Evolutionary conservation across 23 tunicate species (phyloP), one percentile per base, ranked within the genome.

Genomic region (Corella eumyota): DNA sequence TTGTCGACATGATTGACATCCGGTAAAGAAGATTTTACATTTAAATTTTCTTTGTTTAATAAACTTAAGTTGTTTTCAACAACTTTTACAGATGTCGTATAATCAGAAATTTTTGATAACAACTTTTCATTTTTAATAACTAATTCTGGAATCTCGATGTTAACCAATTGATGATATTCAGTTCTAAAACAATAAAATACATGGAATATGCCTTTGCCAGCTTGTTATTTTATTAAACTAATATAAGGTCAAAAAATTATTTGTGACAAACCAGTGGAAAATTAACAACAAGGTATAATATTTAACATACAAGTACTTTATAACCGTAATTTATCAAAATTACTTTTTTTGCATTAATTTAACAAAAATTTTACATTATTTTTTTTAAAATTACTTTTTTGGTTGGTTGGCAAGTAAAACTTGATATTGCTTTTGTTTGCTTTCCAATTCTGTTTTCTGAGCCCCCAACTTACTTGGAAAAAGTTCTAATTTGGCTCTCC

Each of bases 401-500:
- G 96, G 96, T 62, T 79, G 79, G 51, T 61, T 67, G 28, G 79
- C 60, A 6, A 70, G 76, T 28, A 88, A 64, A 29, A 61, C 33
- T 51, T 79, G 64, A 61, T 79, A 62, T n/a, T 88, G 67, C 7
- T 47, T 47, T 45, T 72, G 69, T 57, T 88, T 88, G 9, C 36
- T 56, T 58, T 53, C 61, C 40, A 88, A 69, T 26, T 88, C 87
- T 62, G 48, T 55, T 25, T 49, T 33, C 56, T 79, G 88, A 20
- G 65, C 72, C 23, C 56, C 68, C 51, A 78, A 34, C 49, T 88
- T 88, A 30, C 52, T 60, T 11, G 96, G 96, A 56, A 80, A 88
- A 28, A 78, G 36, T 32, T 73, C 63, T 9, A 88, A 68, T 34
- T 79, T 79, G 30, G 60, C 56, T 52, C 79, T 64, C 0, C 78